Percentiles rank a stretch among this genome's conserved stretches.
These are phyloP conservation scores for Synaphobranchus kaupii DNA, from an alignment of 2,797 vertebrate genomes.

Conservation along the genomic window DNA sequence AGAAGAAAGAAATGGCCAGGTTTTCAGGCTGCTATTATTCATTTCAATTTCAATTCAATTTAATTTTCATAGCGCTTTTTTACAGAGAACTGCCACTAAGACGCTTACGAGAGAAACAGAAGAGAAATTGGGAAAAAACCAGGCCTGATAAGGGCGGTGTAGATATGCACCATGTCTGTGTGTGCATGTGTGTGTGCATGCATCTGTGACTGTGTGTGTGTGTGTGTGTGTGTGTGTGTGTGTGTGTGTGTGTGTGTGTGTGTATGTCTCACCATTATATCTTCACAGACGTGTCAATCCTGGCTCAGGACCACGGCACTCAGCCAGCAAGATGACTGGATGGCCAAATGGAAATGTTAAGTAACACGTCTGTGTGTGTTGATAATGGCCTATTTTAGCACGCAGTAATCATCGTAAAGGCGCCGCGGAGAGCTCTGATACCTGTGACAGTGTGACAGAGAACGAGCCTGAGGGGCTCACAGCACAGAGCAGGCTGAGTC, in stretches of 20 bases:
- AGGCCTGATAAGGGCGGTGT: neutral
- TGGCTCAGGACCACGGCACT: slow-evolving; percentile 36
- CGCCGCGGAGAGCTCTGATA: slow-evolving; percentile 51
- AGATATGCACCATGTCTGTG: neutral
- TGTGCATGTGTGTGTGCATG: neutral
- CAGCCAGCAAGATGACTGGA: slow-evolving; percentile 36
- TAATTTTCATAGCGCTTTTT: too few relatives aligned
- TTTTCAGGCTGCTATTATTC: neutral
- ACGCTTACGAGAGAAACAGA: too few relatives aligned
- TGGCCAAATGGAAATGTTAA: slow-evolving; percentile 58
- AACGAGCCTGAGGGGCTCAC: neutral
- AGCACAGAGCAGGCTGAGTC: neutral
- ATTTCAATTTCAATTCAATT: too few relatives aligned
- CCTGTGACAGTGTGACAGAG: slow-evolving; percentile 38
- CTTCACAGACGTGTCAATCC: slow-evolving; percentile 36
- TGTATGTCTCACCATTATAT: slow-evolving; percentile 28
- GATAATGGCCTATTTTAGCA: slow-evolving; percentile 54
- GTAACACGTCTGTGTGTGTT: slow-evolving; percentile 46
- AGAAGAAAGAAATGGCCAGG: neutral
- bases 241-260: neutral
- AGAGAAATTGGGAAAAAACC: too few relatives aligned
- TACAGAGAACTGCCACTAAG: too few relatives aligned
- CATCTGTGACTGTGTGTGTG: neutral
- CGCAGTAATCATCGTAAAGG: slow-evolving; percentile 47
- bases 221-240: slow-evolving; percentile 2